phyloP scores from a whole-genome alignment of 2,888 invertebrate genomes.

The Colostygia pectinataria region DNA sequence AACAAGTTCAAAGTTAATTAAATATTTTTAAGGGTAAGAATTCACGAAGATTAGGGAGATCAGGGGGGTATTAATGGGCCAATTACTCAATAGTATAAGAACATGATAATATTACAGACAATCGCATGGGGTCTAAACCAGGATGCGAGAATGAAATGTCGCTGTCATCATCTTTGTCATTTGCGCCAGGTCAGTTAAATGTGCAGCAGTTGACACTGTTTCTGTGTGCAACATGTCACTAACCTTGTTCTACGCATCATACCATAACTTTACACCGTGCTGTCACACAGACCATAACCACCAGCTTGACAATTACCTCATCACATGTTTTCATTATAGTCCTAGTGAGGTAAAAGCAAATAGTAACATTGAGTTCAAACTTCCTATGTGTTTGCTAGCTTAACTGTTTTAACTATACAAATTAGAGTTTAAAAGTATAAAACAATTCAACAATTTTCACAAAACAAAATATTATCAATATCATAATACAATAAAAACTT shows the following conservation, averaged over 20 bases:
- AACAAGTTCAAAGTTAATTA: no score
- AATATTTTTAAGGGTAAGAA: no score
- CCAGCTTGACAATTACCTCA: slow-evolving; percentile 46
- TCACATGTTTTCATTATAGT: slow-evolving; percentile 37
- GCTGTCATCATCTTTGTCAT: slow-evolving; percentile 80
- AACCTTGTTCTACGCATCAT: slow-evolving; percentile 60
- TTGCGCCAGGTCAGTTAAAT: slow-evolving; percentile 82
- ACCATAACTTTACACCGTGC: slow-evolving; percentile 40
- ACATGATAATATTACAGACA: slow-evolving; percentile 77
- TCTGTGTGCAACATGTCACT: slow-evolving; percentile 80
- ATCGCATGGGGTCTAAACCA: slow-evolving; percentile 80
- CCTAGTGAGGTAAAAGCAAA: no score
- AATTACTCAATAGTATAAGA: slow-evolving; percentile 53
- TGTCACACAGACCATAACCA: slow-evolving; percentile 53
- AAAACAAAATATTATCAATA: no score
- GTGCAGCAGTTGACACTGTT: slow-evolving; percentile 75
- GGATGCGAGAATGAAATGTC: slow-evolving; percentile 80
- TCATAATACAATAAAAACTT: no score
- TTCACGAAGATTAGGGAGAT: no score
- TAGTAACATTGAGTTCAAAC: slow-evolving; percentile 7
- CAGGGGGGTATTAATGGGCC: slow-evolving; percentile 6
- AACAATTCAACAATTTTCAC: no score
- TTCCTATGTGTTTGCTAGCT: slow-evolving; percentile 16
- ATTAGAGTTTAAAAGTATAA: no score
- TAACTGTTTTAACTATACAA: slow-evolving; percentile 15